These are phyloP conservation scores for Darevskia nairensis DNA, from an alignment of 2,797 vertebrate genomes.

Conservation along the genomic window DNA sequence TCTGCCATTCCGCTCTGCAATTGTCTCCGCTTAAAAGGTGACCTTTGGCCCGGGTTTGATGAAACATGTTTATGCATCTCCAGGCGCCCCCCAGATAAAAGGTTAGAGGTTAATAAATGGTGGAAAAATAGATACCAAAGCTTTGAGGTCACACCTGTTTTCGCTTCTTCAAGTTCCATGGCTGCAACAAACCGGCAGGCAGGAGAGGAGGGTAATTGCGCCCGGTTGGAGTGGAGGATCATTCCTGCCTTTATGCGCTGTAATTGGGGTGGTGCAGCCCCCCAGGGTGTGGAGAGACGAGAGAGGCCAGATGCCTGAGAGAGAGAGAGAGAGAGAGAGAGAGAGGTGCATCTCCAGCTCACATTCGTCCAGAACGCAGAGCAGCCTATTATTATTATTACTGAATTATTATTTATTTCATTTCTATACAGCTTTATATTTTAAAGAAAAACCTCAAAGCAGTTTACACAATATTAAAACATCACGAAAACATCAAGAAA, in stretches of 20 bases:
- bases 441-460: too few relatives aligned
- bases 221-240: accelerated
- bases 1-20: accelerated
- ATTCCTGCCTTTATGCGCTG: constrained; percentile 3
- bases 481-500: too few relatives aligned
- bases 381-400: too few relatives aligned
- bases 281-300: background rate
- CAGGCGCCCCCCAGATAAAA: constrained; percentile 55
- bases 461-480: too few relatives aligned
- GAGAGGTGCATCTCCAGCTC: background rate
- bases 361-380: background rate
- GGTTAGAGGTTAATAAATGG: constrained; percentile 65
- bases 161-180: background rate
- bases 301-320: constrained; percentile 3
- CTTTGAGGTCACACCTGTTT: constrained; percentile 57
- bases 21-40: constrained; percentile 44
- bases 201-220: accelerated
- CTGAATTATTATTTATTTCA: too few relatives aligned
- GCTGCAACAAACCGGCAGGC: background rate
- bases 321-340: background rate
- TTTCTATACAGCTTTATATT: too few relatives aligned
- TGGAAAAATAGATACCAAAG: constrained; percentile 13
- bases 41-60: constrained; percentile 54
- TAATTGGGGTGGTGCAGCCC: constrained; percentile 1
- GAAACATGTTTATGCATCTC: constrained; percentile 59